phyloP scores from a whole-genome alignment of 2,888 invertebrate species.

The Chironomus tentans region DNA sequence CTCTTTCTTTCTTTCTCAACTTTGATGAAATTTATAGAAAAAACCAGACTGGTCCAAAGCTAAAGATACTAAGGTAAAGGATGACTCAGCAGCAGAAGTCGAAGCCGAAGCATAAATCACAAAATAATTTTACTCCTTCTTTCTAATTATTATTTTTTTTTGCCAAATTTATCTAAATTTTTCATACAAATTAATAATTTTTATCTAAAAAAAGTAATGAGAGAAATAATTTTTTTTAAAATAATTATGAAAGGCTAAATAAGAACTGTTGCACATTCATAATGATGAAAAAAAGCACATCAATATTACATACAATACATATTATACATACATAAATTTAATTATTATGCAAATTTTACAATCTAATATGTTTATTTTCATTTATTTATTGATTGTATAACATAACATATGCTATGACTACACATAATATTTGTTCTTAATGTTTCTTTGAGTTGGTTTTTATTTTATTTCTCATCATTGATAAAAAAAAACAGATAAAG shows the following conservation, averaged over 20 bases:
- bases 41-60: slow-evolving; percentile 92
- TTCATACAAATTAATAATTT: background rate
- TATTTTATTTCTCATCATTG: background rate
- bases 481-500: background rate
- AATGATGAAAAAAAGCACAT: background rate
- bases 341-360: slow-evolving; percentile 15
- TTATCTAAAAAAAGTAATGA: background rate
- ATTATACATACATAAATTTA: background rate
- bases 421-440: slow-evolving; percentile 13
- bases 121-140: background rate
- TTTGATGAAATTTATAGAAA: slow-evolving; percentile 56
- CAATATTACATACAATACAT: background rate
- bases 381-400: slow-evolving; percentile 25
- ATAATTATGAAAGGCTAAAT: background rate
- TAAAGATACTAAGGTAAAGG: slow-evolving; percentile 81
- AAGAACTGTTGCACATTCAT: background rate
- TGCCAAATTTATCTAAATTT: background rate
- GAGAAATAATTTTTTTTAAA: background rate
- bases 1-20: slow-evolving; percentile 32
- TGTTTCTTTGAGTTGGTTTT: slow-evolving; percentile 20
- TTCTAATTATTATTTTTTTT: background rate
- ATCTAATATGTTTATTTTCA: slow-evolving; percentile 19
- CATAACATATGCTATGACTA: slow-evolving; percentile 5
- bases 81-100: slow-evolving; percentile 54
- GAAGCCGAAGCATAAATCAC: slow-evolving; percentile 68